Conservation (phyloP, 2,797 vertebrate species). For the Chelidonichthys spinosus region DNA sequence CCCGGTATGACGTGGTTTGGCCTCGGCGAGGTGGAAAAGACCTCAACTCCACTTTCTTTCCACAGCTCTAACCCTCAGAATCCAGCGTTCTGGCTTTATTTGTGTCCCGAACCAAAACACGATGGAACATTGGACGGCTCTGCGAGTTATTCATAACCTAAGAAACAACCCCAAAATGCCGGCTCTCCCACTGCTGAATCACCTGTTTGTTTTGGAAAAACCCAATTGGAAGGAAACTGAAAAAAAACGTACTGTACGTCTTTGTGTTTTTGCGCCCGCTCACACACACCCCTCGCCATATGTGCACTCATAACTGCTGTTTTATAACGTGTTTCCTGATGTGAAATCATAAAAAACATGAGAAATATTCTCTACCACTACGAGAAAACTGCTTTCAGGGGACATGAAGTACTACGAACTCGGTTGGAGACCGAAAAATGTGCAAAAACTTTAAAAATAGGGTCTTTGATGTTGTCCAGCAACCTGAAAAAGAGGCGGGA, state of each 20-base stretch:
- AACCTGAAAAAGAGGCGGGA: not conserved
- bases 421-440: not conserved
- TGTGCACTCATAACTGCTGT: slow-evolving; percentile 34
- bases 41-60: slow-evolving; percentile 68
- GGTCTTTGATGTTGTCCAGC: not conserved
- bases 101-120: slow-evolving; percentile 60
- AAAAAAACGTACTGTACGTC: slow-evolving; percentile 47
- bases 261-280: slow-evolving; percentile 48
- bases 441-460: not conserved
- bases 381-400: slow-evolving; percentile 27
- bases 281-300: slow-evolving; percentile 29
- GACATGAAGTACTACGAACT: slow-evolving; percentile 29
- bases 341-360: slow-evolving; percentile 57
- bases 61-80: slow-evolving; percentile 50
- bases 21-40: slow-evolving; percentile 72
- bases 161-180: slow-evolving; percentile 58
- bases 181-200: slow-evolving; percentile 64
- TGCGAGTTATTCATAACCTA: slow-evolving; percentile 64
- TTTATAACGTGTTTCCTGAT: slow-evolving; percentile 67
- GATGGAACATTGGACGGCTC: slow-evolving; percentile 64
- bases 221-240: slow-evolving; percentile 35
- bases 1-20: slow-evolving; percentile 76
- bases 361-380: slow-evolving; percentile 38
- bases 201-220: slow-evolving; percentile 80
- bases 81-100: slow-evolving; percentile 51